Percentiles rank a stretch among this genome's conserved stretches.
phyloP scores from a whole-genome alignment of 2,888 invertebrate species.

The Argyra leucocephala region DNA sequence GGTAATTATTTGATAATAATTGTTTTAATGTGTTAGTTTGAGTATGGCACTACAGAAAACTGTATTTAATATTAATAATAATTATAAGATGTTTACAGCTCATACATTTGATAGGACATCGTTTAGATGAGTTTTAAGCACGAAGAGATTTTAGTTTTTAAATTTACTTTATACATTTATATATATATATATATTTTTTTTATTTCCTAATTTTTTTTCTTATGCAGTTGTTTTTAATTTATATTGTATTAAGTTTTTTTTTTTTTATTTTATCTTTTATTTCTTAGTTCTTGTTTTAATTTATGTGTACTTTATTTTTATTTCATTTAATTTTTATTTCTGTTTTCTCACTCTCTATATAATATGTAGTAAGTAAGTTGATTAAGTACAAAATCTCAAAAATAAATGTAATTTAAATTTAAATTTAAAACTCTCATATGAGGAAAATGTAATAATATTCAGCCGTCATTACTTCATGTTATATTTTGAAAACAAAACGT shows the following conservation, averaged over 20 bases:
- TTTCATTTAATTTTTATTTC: not conserved
- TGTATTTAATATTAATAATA: no score
- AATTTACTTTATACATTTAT: not conserved
- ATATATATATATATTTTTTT: not conserved
- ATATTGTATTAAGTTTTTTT: not conserved
- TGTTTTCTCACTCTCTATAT: not conserved
- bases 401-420: no score
- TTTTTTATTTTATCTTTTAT: not conserved
- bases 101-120: not conserved
- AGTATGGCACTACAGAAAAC: no score
- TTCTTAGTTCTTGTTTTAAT: not conserved
- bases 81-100: not conserved
- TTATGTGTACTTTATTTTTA: not conserved
- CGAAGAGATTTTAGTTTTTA: not conserved
- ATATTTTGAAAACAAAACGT: no score
- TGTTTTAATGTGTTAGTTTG: no score
- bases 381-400: no score
- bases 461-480: no score
- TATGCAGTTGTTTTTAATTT: not conserved
- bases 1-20: no score
- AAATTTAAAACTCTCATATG: no score
- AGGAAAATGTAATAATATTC: no score
- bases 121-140: constrained; percentile 1
- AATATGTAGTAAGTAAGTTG: no score
- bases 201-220: not conserved